Evolutionary conservation across 2,113 vertebrate genomes (phyloP).

Genomic region (Aspiorhynchus laticeps): DNA sequence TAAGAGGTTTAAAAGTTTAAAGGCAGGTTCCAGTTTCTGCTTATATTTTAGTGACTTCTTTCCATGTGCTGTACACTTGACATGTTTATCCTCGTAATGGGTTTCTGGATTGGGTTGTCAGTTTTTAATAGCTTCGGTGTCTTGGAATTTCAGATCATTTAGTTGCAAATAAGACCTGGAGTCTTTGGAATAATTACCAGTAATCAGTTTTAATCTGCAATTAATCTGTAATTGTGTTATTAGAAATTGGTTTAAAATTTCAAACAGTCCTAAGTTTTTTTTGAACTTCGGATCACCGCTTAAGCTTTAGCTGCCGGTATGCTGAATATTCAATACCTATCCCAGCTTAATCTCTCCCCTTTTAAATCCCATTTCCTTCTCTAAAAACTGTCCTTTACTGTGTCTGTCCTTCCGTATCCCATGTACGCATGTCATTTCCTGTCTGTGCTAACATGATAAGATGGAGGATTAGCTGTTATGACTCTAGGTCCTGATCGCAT

Average conservation of each 20-base stretch:
- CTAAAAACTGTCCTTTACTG: slow-evolving; percentile 20
- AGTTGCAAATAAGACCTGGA: neutral
- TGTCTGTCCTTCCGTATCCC: slow-evolving; percentile 20
- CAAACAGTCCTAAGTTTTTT: neutral
- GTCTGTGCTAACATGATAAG: slow-evolving; percentile 36
- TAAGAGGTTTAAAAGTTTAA: slow-evolving; percentile 55
- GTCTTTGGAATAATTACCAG: neutral
- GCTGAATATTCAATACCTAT: slow-evolving; percentile 25
- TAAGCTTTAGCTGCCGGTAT: neutral
- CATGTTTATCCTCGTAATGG: slow-evolving; percentile 26
- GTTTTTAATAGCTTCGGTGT: neutral
- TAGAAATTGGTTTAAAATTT: slow-evolving; percentile 17
- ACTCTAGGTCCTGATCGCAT: slow-evolving; percentile 38
- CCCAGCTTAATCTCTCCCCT: slow-evolving; percentile 14
- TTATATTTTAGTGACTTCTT: slow-evolving; percentile 28
- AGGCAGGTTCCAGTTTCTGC: slow-evolving; percentile 19
- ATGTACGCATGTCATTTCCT: slow-evolving; percentile 43
- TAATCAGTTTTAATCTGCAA: slow-evolving; percentile 21
- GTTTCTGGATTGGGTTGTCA: neutral
- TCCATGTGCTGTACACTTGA: neutral
- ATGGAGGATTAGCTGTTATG: slow-evolving; percentile 51
- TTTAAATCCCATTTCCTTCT: slow-evolving; percentile 25
- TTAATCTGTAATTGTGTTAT: slow-evolving; percentile 1
- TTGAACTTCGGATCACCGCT: neutral
- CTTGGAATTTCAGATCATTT: neutral